Evolutionary conservation across 2,888 invertebrate species (phyloP), one percentile per base, ranked within the genome.

Genomic region (Euphydryas editha): DNA sequence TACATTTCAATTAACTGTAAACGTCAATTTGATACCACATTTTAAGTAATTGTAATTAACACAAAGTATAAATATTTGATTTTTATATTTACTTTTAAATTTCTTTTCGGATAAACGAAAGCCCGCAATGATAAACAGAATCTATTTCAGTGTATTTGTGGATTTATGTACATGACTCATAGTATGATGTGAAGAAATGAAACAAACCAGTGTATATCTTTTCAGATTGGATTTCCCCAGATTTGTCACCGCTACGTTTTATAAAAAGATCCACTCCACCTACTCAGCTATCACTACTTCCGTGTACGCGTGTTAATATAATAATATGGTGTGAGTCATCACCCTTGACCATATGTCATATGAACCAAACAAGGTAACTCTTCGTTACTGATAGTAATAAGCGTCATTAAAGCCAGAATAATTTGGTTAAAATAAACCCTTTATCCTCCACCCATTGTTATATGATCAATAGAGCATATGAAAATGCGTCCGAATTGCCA

Each of bases 401-500:
- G 51, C 58, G 42, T 58, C 58, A 62, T 67, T 47, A 71, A 44
- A 65, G 30, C 13, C n/a, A 20, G 5, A 44, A 58, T 56, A 56
- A 62, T 64, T 64, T 54, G n/a, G 58, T 49, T 64, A 59, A 64
- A 62, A 51, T 51, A 68, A 46, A 59, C 62, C 67, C 66, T 67
- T 69, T 65, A 67, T 60, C 39, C 66, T 56, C 60, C 49, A 20
- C 67, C 68, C 65, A 71, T 69, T 69, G 67, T 68, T 68, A 79
- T 77, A 84, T 86, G 84, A 86, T 86, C 79, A 80, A 75, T 78
- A 77, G 76, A 76, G 78, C 78, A 82, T 85, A 88, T 90, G 87
- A 87, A 87, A 85, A 91, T 86, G 85, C 87, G 81, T 76, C 78
- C 87, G 86, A 90, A 86, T 88, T 90, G 88, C 81, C 86, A 86